Evolutionary conservation across 2,113 vertebrate species (phyloP), one percentile per base, ranked within the genome.

Genomic region (Hydrochoerus hydrochaeris): DNA sequence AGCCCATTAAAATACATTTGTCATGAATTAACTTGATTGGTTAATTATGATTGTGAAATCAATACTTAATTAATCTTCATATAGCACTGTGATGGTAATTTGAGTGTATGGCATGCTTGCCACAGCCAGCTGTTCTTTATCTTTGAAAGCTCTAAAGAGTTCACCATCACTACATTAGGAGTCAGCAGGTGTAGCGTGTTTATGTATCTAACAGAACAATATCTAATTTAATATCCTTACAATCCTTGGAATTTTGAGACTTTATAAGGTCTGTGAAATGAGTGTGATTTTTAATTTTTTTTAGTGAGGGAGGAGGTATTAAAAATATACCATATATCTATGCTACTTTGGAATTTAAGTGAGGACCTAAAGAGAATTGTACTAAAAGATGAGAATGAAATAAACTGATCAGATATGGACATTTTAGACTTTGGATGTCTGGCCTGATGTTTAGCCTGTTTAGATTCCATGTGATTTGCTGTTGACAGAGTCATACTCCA

Each of bases 31-130:
- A 93, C 44, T 91, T 96, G 17, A 92, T 88, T 94, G 87, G 80
- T 95, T 97, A 94, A 97, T 97, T 69, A 52, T n/a, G 69, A 95
- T 89, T 19, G 58, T 77, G 54, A 92, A 85, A 77, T 93, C 28
- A 73, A 35, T 54, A 82, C 26, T 26, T 84, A 91, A 91, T 96
- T 94, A 97, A 92, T 82, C n/a, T 35, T 24, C 16, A 35, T 14
- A 6, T 58, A 88, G 30, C 35, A 44, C 3, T 16, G 32, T 10
- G 16, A 30, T 2, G 20, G 41, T 75, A 24, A 26, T 14, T 28
- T 12, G 5, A 77, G 26, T 24, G 26, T 77, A 17, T 7, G 24
- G 12, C 44, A 77, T 46, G 13, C 41, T 7, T 30, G 26, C 73
- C 13, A 28, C 22, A 77, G 24, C 24, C 26, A 46, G 41, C 73